Base-by-base conservation (phyloP, 2,113 vertebrate genomes). In the Dasypus novemcinctus region DNA sequence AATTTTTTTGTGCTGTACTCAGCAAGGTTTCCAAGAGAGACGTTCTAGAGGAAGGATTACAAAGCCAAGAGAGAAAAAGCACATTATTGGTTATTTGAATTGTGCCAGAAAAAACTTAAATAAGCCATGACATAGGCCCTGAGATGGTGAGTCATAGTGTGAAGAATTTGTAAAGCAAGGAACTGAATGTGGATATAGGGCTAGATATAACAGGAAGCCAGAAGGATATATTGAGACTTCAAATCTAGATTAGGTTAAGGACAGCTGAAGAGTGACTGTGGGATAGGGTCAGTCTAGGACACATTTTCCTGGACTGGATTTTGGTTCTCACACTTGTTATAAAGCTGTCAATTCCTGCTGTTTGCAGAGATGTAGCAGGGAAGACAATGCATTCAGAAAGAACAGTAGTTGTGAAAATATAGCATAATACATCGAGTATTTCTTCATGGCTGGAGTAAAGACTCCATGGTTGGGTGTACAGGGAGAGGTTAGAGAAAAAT, bases 321-420 rank as follows among this genome's bases (percentile, higher is more conserved):
- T 46, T 83, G 85, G 41, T 43, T 63, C 75, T 88, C 27, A 43
- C 33, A 63, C 43, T 64, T 87, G 63, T 29, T 66, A 27, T 49
- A 69, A 93, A 92, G 75, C 74, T 84, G 17, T 83, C 38, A 57
- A 27, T 71, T 92, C 63, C 82, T 93, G 41, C 68, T 89, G 63
- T 33, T 43, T 43, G 15, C 43, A 23, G 72, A 86, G 27, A 74
- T 15, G 54, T 69, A 8, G 64, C 68, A 79, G 10, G 31, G 14
- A 18, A 61, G 52, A 61, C 46, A 41, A 61, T 72, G 15, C 27
- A 41, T 14, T 49, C 18, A 43, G 72, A 84, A 72, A 27, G 17
- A 66, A 33, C 13, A 68, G 69, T 61, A 57, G 36, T 43, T 75
- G 27, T 15, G 68, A 80, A 59, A 71, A 11, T 8, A 52, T 1